Evolutionary conservation across 1,140 invertebrate species (phyloP).

Genomic region (Danaus plexippus): DNA sequence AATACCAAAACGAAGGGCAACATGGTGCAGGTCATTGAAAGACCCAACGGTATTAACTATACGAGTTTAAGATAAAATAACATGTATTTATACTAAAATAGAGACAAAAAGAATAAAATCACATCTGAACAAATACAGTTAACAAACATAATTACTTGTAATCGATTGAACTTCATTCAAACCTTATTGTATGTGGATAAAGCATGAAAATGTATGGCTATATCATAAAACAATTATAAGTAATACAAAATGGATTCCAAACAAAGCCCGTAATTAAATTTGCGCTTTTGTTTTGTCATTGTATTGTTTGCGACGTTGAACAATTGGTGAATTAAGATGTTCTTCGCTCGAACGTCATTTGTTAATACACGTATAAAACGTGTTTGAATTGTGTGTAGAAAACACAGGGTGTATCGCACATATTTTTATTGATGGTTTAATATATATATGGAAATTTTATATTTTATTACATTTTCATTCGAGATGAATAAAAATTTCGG

Average conservation of each 20-base stretch:
- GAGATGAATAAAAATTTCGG: too few relatives aligned
- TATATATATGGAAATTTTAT: too few relatives aligned
- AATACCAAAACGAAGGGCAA: slow-evolving; percentile 29
- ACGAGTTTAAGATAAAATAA: slow-evolving; percentile 17
- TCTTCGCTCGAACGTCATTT: slow-evolving; percentile 16
- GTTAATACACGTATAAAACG: slow-evolving; percentile 15
- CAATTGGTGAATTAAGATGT: slow-evolving; percentile 23
- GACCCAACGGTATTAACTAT: slow-evolving; percentile 40
- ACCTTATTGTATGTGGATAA: too few relatives aligned
- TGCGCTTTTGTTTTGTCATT: slow-evolving; percentile 10
- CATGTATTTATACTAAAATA: slow-evolving; percentile 31
- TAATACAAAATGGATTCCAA: slow-evolving; percentile 14
- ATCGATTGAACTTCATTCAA: not conserved
- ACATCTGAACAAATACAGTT: slow-evolving; percentile 27
- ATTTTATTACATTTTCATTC: too few relatives aligned
- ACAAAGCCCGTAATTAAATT: slow-evolving; percentile 28
- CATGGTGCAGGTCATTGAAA: slow-evolving; percentile 27
- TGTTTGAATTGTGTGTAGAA: not conserved
- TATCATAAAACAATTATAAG: too few relatives aligned
- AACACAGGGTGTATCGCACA: too few relatives aligned
- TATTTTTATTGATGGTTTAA: too few relatives aligned
- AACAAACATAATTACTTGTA: slow-evolving; percentile 11
- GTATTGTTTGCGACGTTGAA: slow-evolving; percentile 12
- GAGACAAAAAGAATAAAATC: slow-evolving; percentile 14
- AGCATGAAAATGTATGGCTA: not conserved